These are phyloP conservation scores for Acleris sparsana DNA, from an alignment of 2,888 invertebrate species.

Conservation along the genomic window DNA sequence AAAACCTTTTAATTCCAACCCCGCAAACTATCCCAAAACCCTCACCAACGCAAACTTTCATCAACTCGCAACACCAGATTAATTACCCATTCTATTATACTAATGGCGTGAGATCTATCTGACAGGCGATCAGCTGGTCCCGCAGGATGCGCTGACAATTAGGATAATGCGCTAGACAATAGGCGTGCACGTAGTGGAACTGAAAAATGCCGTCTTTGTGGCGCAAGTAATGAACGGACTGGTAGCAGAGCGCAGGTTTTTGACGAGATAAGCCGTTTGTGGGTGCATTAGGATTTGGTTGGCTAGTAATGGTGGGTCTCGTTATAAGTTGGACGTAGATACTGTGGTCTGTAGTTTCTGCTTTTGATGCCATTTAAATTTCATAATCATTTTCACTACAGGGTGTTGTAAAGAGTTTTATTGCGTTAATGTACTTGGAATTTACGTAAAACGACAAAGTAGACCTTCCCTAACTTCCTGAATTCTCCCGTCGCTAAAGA, in stretches of 20 bases:
- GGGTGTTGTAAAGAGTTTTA: too few relatives aligned
- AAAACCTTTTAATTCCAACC: too few relatives aligned
- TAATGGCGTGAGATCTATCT: conserved; percentile 45
- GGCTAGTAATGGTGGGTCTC: too few relatives aligned
- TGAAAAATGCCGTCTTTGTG: conserved; percentile 40
- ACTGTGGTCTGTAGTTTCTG: too few relatives aligned
- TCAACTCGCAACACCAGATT: conserved; percentile 35
- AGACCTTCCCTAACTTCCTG: too few relatives aligned
- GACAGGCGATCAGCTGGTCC: conserved; percentile 43
- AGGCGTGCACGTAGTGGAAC: conserved; percentile 34
- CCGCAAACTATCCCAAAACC: neutral
- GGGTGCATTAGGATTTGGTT: neutral
- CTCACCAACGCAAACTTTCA: conserved; percentile 27
- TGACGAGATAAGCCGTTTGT: neutral
- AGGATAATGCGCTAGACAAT: conserved; percentile 59
- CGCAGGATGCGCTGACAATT: conserved; percentile 59
- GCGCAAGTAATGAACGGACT: conserved; percentile 7
- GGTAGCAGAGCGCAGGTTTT: neutral
- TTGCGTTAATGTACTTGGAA: too few relatives aligned
- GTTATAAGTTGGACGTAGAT: too few relatives aligned
- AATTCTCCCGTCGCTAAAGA: too few relatives aligned
- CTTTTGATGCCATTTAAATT: too few relatives aligned
- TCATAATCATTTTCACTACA: too few relatives aligned
- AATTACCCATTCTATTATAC: conserved; percentile 48
- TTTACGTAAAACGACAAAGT: too few relatives aligned